Evolutionary conservation across 1,140 invertebrate species (phyloP).

Genomic region (Pseudomyrmex cubaensis): DNA sequence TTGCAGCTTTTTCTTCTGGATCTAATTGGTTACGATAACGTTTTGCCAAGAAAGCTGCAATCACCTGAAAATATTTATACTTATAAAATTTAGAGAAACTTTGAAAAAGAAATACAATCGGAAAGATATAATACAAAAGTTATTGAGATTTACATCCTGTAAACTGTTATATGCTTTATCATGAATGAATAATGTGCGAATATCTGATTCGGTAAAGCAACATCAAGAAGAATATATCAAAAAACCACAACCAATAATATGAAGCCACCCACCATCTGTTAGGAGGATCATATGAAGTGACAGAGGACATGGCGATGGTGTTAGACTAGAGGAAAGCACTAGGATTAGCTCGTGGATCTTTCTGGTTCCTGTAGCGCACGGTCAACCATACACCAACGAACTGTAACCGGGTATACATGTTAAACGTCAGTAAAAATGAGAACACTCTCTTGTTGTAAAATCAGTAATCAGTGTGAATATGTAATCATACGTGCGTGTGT

Average conservation of each 20-base stretch:
- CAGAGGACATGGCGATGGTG: slow-evolving; percentile 83
- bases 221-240: slow-evolving; percentile 21
- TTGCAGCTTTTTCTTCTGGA: slow-evolving; percentile 88
- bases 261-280: slow-evolving; percentile 85
- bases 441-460: not conserved
- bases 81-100: slow-evolving; percentile 2
- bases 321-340: slow-evolving; percentile 96
- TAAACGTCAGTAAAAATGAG: slow-evolving; percentile 63
- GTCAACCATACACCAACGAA: slow-evolving; percentile 99
- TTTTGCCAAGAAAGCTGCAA: slow-evolving; percentile 90
- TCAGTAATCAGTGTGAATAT: not conserved
- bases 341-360: slow-evolving; percentile 97
- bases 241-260: slow-evolving; percentile 70
- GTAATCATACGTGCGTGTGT: not conserved
- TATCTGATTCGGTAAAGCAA: slow-evolving; percentile 15
- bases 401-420: slow-evolving; percentile 88
- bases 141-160: not conserved
- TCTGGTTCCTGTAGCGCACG: slow-evolving; percentile 98
- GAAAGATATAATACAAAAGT: slow-evolving; percentile 23
- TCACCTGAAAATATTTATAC: slow-evolving; percentile 86
- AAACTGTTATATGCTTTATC: slow-evolving; percentile 16
- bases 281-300: slow-evolving; percentile 81
- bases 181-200: slow-evolving; percentile 24
- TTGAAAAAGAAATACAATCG: not conserved
- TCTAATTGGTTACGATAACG: slow-evolving; percentile 91